phyloP scores from a whole-genome alignment of 1,140 invertebrate species.

The Zaprionus lachaisei region DNA sequence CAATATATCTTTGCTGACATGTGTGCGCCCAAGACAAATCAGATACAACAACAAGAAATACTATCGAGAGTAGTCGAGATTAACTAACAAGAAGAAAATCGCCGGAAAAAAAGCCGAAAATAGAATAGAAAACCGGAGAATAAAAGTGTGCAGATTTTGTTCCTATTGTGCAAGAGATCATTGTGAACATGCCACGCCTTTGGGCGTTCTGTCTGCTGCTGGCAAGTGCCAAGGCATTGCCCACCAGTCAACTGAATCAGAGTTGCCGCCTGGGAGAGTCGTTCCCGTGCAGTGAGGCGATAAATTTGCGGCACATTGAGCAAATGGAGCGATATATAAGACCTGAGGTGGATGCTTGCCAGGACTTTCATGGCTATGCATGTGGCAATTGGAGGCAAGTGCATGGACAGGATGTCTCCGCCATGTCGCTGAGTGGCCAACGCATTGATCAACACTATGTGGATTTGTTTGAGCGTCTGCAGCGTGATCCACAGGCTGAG shows the following conservation, averaged over 20 bases:
- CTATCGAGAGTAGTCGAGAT: slow-evolving; percentile 11
- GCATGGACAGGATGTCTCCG: slow-evolving; percentile 47
- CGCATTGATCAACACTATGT: slow-evolving; percentile 53
- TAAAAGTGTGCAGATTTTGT: neutral
- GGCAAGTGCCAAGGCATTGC: slow-evolving; percentile 41
- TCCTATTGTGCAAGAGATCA: neutral
- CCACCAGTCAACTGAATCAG: slow-evolving; percentile 31
- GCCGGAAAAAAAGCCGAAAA: neutral
- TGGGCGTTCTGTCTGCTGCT: slow-evolving; percentile 45
- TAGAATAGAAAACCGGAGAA: neutral
- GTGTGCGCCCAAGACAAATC: slow-evolving; percentile 46
- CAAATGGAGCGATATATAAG: slow-evolving; percentile 88
- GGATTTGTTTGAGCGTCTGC: slow-evolving; percentile 41
- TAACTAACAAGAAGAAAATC: slow-evolving; percentile 13
- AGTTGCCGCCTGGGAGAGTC: slow-evolving; percentile 36
- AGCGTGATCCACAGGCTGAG: neutral
- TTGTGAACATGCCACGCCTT: slow-evolving; percentile 33
- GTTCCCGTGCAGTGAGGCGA: slow-evolving; percentile 26
- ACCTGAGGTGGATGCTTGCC: slow-evolving; percentile 90
- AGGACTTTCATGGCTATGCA: slow-evolving; percentile 95
- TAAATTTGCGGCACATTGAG: slow-evolving; percentile 56
- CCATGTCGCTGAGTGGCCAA: slow-evolving; percentile 56
- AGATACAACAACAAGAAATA: slow-evolving; percentile 31
- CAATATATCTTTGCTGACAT: slow-evolving; percentile 50
- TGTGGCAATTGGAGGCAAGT: slow-evolving; percentile 92